These are phyloP conservation scores for Platyscapa corneri DNA, from an alignment of 1,140 invertebrate species.

Conservation along the genomic window DNA sequence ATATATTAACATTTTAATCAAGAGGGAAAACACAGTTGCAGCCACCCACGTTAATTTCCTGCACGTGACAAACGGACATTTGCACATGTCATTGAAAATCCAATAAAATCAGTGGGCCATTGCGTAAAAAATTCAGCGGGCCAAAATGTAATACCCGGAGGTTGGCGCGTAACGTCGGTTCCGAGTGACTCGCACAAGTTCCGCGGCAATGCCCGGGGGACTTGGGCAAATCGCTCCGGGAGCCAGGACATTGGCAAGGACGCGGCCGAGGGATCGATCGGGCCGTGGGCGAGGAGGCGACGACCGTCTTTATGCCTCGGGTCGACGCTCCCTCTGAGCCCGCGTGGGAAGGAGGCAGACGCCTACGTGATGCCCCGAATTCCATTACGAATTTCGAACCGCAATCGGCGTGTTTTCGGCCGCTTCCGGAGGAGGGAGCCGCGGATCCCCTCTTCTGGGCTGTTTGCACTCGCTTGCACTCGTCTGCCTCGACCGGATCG, in stretches of 20 bases:
- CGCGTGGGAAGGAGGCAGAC: not conserved
- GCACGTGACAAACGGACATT: too few relatives aligned
- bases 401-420: not conserved
- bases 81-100: too few relatives aligned
- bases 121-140: not conserved
- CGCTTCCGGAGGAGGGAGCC: not conserved
- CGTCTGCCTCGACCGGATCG: too few relatives aligned
- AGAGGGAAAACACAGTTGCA: too few relatives aligned
- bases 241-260: not conserved
- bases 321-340: not conserved
- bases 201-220: not conserved
- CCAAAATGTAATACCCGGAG: too few relatives aligned
- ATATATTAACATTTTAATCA: too few relatives aligned
- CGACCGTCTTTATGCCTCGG: not conserved
- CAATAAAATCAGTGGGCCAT: not conserved
- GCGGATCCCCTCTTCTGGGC: too few relatives aligned
- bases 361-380: not conserved
- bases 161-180: too few relatives aligned
- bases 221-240: too few relatives aligned
- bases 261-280: not conserved
- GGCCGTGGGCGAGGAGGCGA: not conserved
- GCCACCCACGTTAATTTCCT: too few relatives aligned
- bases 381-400: not conserved
- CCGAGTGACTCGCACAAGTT: too few relatives aligned
- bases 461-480: not conserved